Conservation (phyloP, 2,113 vertebrate genomes). For the Dipodomys merriami region DNA sequence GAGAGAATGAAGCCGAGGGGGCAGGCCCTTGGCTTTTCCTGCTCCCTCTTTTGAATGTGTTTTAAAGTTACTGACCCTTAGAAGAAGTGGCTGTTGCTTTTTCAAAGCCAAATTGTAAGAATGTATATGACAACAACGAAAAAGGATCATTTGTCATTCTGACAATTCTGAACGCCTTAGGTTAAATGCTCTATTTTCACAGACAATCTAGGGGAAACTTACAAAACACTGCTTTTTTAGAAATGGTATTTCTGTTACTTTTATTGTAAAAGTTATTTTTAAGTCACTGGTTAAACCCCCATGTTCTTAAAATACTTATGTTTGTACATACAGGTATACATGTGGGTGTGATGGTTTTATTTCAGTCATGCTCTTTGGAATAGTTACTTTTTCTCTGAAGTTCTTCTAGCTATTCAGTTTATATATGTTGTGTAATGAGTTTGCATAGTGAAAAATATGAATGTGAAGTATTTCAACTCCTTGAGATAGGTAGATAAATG, state of each 20-base stretch:
- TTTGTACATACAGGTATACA: background rate
- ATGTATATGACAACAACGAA: background rate
- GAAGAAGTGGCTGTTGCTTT: conserved; percentile 69
- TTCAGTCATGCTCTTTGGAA: background rate
- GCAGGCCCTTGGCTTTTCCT: conserved; percentile 65
- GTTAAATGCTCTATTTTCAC: conserved; percentile 18
- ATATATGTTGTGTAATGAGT: background rate
- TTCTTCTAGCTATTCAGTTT: background rate
- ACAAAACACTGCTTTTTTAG: background rate
- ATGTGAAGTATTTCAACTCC: background rate
- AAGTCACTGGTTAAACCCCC: background rate
- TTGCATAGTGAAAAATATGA: background rate
- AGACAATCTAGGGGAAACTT: background rate
- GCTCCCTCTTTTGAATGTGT: conserved; percentile 61
- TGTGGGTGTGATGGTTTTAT: background rate
- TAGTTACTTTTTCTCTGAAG: background rate
- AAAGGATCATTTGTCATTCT: conserved; percentile 62
- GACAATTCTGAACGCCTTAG: conserved; percentile 61
- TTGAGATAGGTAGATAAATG: background rate
- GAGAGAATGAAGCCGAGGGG: conserved; percentile 68
- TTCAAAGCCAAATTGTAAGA: conserved; percentile 58
- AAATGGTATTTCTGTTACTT: background rate
- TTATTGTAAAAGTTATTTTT: conserved; percentile 13
- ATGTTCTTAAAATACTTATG: background rate
- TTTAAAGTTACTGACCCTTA: conserved; percentile 76